Evolutionary conservation across 2,113 vertebrate species (phyloP).

Genomic region (Guaruba guarouba): DNA sequence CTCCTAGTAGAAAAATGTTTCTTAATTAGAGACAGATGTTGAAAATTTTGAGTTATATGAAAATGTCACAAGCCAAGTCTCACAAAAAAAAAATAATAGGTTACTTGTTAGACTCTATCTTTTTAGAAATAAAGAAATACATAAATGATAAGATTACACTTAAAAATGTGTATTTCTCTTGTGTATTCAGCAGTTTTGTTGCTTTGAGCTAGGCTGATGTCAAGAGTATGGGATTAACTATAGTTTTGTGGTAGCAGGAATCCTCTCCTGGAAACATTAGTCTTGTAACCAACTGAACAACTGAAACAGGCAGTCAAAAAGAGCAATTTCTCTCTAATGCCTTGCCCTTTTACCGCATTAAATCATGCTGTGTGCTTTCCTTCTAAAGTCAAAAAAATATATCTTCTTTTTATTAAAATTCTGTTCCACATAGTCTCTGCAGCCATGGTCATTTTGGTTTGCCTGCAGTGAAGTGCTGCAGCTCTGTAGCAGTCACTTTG

Average conservation of each 20-base stretch:
- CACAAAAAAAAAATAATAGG: slow-evolving; percentile 3
- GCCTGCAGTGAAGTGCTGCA: not conserved
- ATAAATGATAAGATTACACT: not conserved
- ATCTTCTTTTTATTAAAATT: not conserved
- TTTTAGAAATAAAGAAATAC: not conserved
- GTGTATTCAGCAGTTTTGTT: not conserved
- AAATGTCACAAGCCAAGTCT: not conserved
- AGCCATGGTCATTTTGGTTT: not conserved
- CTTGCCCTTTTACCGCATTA: not conserved
- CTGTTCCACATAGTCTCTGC: not conserved
- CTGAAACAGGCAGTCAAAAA: not conserved
- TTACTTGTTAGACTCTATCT: not conserved
- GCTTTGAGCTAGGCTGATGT: not conserved
- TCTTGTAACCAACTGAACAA: not conserved
- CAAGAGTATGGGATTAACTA: not conserved
- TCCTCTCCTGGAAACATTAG: not conserved
- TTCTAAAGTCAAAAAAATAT: not conserved
- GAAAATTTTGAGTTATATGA: slow-evolving; percentile 9
- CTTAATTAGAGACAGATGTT: slow-evolving; percentile 57
- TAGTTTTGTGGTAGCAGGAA: not conserved
- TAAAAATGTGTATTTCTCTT: not conserved
- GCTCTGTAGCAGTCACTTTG: not conserved
- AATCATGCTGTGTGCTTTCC: not conserved
- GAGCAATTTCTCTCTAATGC: not conserved
- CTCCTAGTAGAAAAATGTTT: slow-evolving; percentile 19